phyloP scores from a whole-genome alignment of 2,113 vertebrate genomes.

The Perca flavescens region DNA sequence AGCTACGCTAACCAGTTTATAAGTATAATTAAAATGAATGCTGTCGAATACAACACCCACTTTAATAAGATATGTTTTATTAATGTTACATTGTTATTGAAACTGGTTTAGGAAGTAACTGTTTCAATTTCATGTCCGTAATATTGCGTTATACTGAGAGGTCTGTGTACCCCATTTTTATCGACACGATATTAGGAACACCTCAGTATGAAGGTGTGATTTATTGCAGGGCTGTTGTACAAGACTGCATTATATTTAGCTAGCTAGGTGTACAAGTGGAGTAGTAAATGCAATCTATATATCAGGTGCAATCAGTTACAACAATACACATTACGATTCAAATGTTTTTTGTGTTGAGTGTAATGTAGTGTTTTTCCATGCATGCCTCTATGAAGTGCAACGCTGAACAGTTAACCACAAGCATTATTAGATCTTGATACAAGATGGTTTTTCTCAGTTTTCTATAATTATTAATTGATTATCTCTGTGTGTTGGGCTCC shows the following conservation, averaged over 20 bases:
- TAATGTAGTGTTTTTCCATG: too few relatives aligned
- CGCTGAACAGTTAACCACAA: too few relatives aligned
- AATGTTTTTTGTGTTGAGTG: too few relatives aligned
- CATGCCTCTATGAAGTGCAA: too few relatives aligned
- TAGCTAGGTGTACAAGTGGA: too few relatives aligned
- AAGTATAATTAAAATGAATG: not conserved
- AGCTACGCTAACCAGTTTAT: not conserved
- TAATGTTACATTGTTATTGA: too few relatives aligned
- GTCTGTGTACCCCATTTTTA: not conserved
- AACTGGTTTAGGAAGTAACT: not conserved
- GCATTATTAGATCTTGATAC: too few relatives aligned
- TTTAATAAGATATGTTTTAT: not conserved
- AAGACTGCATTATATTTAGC: not conserved
- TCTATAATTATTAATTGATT: not conserved
- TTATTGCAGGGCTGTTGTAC: not conserved
- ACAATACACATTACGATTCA: too few relatives aligned
- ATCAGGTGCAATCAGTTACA: not conserved
- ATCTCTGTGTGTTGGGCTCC: not conserved
- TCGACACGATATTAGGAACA: not conserved
- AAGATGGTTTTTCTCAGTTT: not conserved
- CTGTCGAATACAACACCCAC: not conserved
- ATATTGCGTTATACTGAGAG: not conserved
- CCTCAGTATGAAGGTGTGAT: not conserved
- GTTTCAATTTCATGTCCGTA: not conserved
- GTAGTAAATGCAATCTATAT: not conserved